phyloP scores from a whole-genome alignment of 2,797 vertebrate species.

The Serranus cabrilla region DNA sequence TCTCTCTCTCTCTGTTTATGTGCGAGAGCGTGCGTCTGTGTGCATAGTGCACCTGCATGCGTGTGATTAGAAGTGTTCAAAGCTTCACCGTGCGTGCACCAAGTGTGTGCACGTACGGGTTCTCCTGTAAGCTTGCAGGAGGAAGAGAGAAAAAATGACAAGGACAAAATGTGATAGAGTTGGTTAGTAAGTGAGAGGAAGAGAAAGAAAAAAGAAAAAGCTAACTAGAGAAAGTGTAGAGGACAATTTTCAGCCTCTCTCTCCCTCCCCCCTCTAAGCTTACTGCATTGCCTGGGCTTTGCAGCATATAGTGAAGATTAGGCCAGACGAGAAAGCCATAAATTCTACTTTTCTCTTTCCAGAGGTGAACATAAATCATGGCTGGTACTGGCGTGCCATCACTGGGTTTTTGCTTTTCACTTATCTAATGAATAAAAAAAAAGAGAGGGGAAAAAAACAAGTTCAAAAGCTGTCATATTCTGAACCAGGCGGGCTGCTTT shows the following conservation, averaged over 20 bases:
- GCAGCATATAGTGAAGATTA: constrained; percentile 81
- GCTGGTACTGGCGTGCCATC: constrained; percentile 74
- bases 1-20: constrained; percentile 32
- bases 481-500: constrained; percentile 45
- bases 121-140: constrained; percentile 43
- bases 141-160: constrained; percentile 53
- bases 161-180: constrained; percentile 81
- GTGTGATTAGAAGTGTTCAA: constrained; percentile 62
- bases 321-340: constrained; percentile 81
- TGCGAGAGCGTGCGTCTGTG: constrained; percentile 53
- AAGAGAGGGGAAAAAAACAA: constrained; percentile 72
- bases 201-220: constrained; percentile 46
- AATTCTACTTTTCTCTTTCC: constrained; percentile 85
- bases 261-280: constrained; percentile 65
- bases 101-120: constrained; percentile 23
- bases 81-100: constrained; percentile 11
- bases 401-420: constrained; percentile 84
- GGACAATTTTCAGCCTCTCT: constrained; percentile 73
- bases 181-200: constrained; percentile 77
- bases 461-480: constrained; percentile 74
- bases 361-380: constrained; percentile 86
- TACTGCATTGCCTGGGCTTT: constrained; percentile 73
- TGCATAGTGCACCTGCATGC: constrained; percentile 59
- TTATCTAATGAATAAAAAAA: constrained; percentile 86
- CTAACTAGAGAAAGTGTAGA: constrained; percentile 74